Percentiles rank a stretch among this genome's conserved stretches.
phyloP scores from a whole-genome alignment of 64 coral and sea anemone genomes.

The Montipora sp. region DNA sequence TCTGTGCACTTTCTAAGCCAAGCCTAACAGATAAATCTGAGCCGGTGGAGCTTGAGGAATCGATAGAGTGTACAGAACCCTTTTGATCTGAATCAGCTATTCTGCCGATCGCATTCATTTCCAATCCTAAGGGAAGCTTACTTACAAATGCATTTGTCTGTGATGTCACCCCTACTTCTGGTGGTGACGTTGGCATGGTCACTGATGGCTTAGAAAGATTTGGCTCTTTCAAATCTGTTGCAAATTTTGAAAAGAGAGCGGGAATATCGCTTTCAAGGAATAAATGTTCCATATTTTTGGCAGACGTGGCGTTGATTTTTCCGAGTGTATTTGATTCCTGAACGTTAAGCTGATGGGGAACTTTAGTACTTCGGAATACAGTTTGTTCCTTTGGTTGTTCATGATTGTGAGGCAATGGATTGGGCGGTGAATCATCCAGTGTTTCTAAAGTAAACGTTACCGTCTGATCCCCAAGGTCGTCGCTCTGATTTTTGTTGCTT shows the following conservation, averaged over 20 bases:
- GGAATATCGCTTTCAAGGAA: neutral
- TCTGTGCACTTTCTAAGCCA: neutral
- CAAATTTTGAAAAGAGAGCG: neutral
- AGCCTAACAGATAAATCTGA: neutral
- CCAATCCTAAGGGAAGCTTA: conserved; percentile 4
- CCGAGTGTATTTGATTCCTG: conserved; percentile 9
- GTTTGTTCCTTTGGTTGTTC: neutral
- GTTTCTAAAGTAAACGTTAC: conserved; percentile 39
- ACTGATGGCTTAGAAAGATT: neutral
- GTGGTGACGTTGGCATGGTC: neutral
- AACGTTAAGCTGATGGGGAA: conserved; percentile 17
- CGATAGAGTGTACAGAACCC: neutral
- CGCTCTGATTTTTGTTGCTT: neutral
- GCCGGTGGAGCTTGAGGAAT: neutral
- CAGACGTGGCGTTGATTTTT: conserved; percentile 9
- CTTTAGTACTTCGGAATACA: conserved; percentile 19
- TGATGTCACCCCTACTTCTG: neutral
- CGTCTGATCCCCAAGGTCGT: conserved; percentile 10
- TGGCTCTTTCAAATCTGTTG: neutral
- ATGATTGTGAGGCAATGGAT: neutral
- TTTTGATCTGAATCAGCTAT: neutral
- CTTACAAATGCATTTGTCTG: neutral
- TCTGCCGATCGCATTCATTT: conserved; percentile 44
- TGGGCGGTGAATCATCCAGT: neutral
- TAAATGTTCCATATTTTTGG: neutral